Evolutionary conservation across 2,888 invertebrate genomes (phyloP).

Genomic region (Conomelus anceps): DNA sequence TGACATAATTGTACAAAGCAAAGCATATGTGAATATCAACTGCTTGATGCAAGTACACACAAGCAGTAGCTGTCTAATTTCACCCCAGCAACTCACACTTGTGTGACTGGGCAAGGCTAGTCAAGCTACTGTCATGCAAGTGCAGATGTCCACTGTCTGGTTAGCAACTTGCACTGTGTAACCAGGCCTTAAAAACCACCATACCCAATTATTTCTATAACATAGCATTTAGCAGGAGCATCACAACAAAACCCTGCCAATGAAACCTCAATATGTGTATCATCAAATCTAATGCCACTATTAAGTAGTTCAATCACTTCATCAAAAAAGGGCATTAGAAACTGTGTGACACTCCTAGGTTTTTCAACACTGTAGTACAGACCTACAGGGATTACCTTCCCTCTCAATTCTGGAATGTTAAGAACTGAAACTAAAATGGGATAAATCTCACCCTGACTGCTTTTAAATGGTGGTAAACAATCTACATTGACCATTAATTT

Average conservation of each 20-base stretch:
- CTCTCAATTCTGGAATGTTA: background rate
- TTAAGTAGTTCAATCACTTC: background rate
- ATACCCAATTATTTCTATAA: background rate
- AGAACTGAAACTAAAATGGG: background rate
- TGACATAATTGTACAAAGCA: too few relatives aligned
- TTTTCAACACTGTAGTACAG: background rate
- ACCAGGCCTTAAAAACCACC: too few relatives aligned
- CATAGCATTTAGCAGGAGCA: background rate
- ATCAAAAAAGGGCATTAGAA: background rate
- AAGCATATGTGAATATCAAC: too few relatives aligned
- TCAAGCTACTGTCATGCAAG: too few relatives aligned
- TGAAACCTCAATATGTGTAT: background rate
- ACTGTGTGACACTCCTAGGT: background rate
- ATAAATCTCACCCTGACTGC: background rate
- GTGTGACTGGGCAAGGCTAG: too few relatives aligned
- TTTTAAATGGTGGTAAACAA: background rate
- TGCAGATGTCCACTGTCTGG: too few relatives aligned
- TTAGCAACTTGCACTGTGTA: too few relatives aligned
- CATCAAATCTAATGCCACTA: background rate
- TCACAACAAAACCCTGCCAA: background rate
- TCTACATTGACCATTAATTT: background rate
- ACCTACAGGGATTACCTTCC: background rate
- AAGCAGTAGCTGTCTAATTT: too few relatives aligned
- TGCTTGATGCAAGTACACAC: too few relatives aligned
- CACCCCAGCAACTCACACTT: too few relatives aligned